These are phyloP conservation scores for Mustela lutreola DNA, from an alignment of 2,113 vertebrate genomes.

Conservation along the genomic window DNA sequence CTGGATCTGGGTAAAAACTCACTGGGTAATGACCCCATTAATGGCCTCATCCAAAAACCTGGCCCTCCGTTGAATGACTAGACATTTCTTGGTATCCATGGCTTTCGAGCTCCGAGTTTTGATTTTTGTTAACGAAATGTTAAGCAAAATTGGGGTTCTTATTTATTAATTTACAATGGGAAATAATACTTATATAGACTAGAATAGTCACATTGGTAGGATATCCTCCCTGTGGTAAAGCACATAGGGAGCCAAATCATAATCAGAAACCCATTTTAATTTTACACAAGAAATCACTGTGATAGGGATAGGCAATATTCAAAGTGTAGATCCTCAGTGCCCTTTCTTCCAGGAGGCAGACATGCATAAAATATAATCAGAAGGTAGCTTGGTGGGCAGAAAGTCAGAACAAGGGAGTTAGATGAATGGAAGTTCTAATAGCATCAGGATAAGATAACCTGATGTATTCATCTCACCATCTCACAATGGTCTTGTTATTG, in stretches of 20 bases:
- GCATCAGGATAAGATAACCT: not conserved
- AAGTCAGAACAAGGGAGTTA: slow-evolving; percentile 2
- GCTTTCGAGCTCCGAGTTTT: not conserved
- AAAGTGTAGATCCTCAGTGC: not conserved
- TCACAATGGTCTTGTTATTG: not conserved
- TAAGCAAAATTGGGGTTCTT: not conserved
- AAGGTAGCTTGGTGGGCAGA: not conserved
- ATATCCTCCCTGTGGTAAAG: not conserved
- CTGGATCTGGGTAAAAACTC: not conserved
- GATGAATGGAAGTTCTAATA: slow-evolving; percentile 35
- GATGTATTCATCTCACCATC: not conserved
- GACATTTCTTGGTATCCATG: not conserved
- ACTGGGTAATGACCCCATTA: not conserved
- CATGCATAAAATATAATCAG: not conserved
- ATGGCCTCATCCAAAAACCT: not conserved
- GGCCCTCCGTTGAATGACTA: not conserved
- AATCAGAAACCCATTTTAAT: slow-evolving; percentile 45
- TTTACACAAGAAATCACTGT: slow-evolving; percentile 21
- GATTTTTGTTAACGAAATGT: not conserved
- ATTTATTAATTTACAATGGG: slow-evolving; percentile 35
- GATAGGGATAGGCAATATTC: not conserved
- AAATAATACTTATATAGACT: not conserved
- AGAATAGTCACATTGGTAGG: not conserved
- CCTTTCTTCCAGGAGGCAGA: not conserved
- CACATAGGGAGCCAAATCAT: not conserved